Base-by-base conservation (phyloP, 23 tunicate species). In the Aplidium turbinatum region DNA sequence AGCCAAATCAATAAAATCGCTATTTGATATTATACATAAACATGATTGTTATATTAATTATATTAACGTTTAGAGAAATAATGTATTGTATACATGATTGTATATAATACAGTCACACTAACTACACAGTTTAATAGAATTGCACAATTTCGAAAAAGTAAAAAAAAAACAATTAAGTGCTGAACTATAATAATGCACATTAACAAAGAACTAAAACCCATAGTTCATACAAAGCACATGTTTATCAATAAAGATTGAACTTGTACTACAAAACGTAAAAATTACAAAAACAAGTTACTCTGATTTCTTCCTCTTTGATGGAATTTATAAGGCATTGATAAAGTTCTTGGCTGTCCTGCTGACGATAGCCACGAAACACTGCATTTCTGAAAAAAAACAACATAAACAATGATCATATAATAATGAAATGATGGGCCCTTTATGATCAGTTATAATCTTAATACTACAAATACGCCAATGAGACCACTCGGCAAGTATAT, bases 321-420 rank as follows among this genome's bases (percentile, higher is more conserved):
- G 69, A 67, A 69, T 81, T 83, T 33, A 88, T 34, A 23, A 88
- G 58, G n/a, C 78, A 76, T 29, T 88, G 87, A 39, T 61, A 75
- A n/a, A 88, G 27, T 35, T 88, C 96, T 47, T 88, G 96, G 58
- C 96, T 88, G 77, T 88, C 96, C 47, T 88, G 96, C 50, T 88
- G 96, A 28, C 81, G 87, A 47, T 68, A 81, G 13, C 87, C 86
- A 22, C 78, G 83, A 68, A 88, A 88, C 47, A 82, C 57, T 39
- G 81, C 63, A 30, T 77, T 76, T 51, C 89, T 83, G 45, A 58
- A 16, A 4, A 39, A 61, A 61, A 42, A 9, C 50, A 42, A 42
- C 11, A 11, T 42, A 42, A 42, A 42, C 13, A 9, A 42, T 9
- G 13, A 42, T 16, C 50, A 11, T 9, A 42, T 9, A 11, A 42